Evolutionary conservation across 2,797 vertebrate species (phyloP).

Genomic region (Cygnus olor): DNA sequence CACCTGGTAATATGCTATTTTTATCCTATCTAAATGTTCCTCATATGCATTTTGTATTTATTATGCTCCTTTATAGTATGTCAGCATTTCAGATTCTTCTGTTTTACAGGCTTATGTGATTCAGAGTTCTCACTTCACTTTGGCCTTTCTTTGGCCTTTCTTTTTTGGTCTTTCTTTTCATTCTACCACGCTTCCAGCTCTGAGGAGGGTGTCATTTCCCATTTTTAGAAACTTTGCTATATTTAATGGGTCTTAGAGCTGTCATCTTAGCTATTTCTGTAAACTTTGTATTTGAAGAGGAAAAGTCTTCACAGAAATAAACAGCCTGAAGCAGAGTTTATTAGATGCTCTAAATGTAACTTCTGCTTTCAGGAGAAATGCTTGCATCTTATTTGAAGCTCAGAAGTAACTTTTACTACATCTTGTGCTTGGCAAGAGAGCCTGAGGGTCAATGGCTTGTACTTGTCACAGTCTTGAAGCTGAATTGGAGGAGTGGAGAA

Average conservation of each 20-base stretch:
- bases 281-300: background rate
- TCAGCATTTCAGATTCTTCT: background rate
- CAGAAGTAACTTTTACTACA: background rate
- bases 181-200: background rate
- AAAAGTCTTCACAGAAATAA: background rate
- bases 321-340: background rate
- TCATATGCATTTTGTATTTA: rapidly evolving
- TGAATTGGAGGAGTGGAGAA: background rate
- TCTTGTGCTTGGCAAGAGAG: background rate
- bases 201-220: background rate
- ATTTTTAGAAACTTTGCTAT: background rate
- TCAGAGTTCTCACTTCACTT: background rate
- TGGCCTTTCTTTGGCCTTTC: background rate
- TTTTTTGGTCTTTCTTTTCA: background rate
- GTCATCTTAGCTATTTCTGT: background rate
- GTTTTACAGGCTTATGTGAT: background rate
- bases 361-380: background rate
- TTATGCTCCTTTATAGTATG: background rate
- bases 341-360: background rate
- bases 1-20: background rate
- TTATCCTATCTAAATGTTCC: background rate
- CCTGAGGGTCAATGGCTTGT: background rate
- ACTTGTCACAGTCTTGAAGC: background rate
- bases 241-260: background rate
- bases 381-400: background rate